phyloP scores from a whole-genome alignment of 2,113 vertebrate genomes.

The Labrus mixtus region DNA sequence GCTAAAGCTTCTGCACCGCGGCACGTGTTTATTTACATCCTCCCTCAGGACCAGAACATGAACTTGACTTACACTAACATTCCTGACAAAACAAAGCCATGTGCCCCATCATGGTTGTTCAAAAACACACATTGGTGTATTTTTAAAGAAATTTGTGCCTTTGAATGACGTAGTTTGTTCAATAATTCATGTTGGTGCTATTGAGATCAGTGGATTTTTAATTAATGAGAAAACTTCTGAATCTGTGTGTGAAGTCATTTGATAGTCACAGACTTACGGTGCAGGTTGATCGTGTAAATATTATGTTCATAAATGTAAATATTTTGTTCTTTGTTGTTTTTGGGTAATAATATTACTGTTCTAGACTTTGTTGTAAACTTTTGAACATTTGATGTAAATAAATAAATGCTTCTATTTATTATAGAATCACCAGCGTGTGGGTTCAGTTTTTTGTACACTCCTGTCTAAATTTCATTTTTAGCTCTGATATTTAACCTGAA shows the following conservation, averaged over 20 bases:
- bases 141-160: constrained; percentile 42
- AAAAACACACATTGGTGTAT: background rate
- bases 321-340: constrained; percentile 46
- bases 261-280: constrained; percentile 6
- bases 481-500: too few species aligned
- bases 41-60: constrained; percentile 15
- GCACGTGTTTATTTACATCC: constrained; percentile 50
- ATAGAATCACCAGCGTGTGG: constrained; percentile 34
- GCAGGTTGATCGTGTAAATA: constrained; percentile 73
- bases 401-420: constrained; percentile 84
- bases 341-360: constrained; percentile 34
- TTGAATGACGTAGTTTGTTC: constrained; percentile 24
- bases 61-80: constrained; percentile 30
- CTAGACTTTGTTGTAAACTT: constrained; percentile 54
- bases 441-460: background rate
- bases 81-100: constrained; percentile 10
- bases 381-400: constrained; percentile 74
- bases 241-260: constrained; percentile 11
- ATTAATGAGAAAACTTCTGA: too few species aligned
- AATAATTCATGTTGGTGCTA: constrained; percentile 43
- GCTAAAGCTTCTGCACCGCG: background rate
- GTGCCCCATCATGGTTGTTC: background rate
- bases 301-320: constrained; percentile 81
- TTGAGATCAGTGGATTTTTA: constrained; percentile 37
- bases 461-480: too few species aligned